These are phyloP conservation scores for Strongylocentrotus purpuratus DNA, from an alignment of 35 echinoderm and acorn worm genomes.

Conservation along the genomic window DNA sequence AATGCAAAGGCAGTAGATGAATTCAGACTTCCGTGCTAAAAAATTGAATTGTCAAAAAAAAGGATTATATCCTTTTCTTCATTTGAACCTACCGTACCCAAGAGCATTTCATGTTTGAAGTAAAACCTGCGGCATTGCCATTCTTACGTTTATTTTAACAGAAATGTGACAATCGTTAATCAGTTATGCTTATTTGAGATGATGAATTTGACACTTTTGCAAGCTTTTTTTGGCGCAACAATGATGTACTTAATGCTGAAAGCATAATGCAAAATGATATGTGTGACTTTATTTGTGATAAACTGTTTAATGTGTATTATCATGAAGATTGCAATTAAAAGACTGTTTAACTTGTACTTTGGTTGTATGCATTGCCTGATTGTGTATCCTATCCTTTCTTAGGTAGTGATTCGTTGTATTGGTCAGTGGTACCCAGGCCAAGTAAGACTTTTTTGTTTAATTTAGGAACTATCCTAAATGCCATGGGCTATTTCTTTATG, in stretches of 20 bases:
- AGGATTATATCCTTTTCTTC: too few species aligned
- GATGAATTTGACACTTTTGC: not conserved
- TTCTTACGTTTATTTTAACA: not conserved
- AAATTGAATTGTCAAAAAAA: too few species aligned
- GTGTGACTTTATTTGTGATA: not conserved
- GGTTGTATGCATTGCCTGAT: not conserved
- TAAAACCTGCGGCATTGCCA: not conserved
- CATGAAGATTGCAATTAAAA: not conserved
- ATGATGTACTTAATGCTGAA: not conserved
- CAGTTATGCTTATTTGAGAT: not conserved
- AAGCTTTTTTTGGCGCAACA: not conserved
- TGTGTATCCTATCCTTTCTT: not conserved
- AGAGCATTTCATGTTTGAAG: too few species aligned
- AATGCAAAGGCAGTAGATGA: too few species aligned
- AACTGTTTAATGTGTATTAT: not conserved
- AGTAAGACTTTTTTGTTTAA: not conserved
- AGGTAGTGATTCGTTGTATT: not conserved
- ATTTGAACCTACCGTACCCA: too few species aligned
- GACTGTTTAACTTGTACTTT: not conserved
- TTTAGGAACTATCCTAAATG: not conserved
- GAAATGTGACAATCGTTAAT: not conserved
- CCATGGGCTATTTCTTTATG: not conserved
- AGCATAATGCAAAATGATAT: not conserved
- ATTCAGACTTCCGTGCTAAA: too few species aligned
- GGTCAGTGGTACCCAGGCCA: too few species aligned